Conservation (phyloP, 2,888 invertebrate genomes). For the Prostheceraeus crozeri region DNA sequence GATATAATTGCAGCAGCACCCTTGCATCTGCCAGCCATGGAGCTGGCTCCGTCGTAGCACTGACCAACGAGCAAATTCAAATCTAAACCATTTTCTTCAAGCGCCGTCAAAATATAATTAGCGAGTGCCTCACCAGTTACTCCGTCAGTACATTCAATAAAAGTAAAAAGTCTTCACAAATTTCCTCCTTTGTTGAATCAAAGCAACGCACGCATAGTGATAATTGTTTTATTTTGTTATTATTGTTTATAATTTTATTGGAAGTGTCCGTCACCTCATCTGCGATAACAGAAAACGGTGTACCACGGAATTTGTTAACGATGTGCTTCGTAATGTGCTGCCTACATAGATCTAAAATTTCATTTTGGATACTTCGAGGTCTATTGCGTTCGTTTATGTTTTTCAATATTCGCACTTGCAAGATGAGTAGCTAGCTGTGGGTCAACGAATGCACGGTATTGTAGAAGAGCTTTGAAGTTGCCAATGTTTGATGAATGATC, state of each 20-base stretch:
- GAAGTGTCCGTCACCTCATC: neutral
- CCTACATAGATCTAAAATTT: slow-evolving; percentile 7
- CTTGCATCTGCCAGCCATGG: slow-evolving; percentile 13
- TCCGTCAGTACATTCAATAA: slow-evolving; percentile 16
- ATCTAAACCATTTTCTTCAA: neutral
- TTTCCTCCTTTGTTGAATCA: slow-evolving; percentile 1
- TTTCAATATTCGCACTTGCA: slow-evolving; percentile 1
- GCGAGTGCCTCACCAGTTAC: slow-evolving; percentile 12
- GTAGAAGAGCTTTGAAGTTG: neutral
- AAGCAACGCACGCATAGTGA: slow-evolving; percentile 5
- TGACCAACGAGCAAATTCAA: slow-evolving; percentile 4
- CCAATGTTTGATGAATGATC: neutral
- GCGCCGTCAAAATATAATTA: neutral
- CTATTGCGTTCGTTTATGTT: neutral
- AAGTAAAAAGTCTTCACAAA: slow-evolving; percentile 11
- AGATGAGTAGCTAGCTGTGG: neutral
- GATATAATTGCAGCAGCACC: slow-evolving; percentile 13
- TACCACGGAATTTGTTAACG: neutral
- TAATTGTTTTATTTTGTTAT: no score
- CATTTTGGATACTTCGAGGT: neutral
- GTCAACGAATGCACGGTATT: neutral
- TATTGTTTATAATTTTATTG: no score
- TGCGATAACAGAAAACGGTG: neutral
- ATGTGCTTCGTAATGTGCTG: slow-evolving; percentile 8
- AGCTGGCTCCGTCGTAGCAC: slow-evolving; percentile 13